Evolutionary conservation across 1,140 invertebrate species (phyloP).

Genomic region (Himalopsyche phryganea): DNA sequence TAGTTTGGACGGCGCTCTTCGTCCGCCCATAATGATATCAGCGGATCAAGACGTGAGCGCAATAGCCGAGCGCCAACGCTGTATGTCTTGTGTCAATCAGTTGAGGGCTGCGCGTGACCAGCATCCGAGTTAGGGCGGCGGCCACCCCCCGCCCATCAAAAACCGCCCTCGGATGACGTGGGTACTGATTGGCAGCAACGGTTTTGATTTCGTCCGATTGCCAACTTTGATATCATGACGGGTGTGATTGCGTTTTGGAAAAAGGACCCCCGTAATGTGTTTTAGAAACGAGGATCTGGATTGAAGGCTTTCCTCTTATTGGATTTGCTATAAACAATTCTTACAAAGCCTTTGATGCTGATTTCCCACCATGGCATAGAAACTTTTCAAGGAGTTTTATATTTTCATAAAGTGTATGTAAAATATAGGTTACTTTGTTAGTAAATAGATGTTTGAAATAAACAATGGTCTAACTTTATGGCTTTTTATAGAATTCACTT

Average conservation of each 20-base stretch:
- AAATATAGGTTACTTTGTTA: too few species aligned
- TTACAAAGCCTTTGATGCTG: background rate
- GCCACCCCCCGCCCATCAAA: background rate
- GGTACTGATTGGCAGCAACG: slow-evolving; percentile 18
- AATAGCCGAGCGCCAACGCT: slow-evolving; percentile 25
- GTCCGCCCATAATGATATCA: slow-evolving; percentile 33
- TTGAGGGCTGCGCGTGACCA: slow-evolving; percentile 19
- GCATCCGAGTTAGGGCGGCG: slow-evolving; percentile 1
- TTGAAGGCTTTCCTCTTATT: too few species aligned
- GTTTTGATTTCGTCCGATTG: slow-evolving; percentile 21
- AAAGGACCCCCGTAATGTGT: too few species aligned
- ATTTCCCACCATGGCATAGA: too few species aligned
- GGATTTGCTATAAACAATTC: background rate
- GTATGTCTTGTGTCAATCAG: slow-evolving; percentile 34
- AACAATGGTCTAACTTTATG: too few species aligned
- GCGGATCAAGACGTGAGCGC: slow-evolving; percentile 34
- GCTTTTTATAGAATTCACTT: too few species aligned
- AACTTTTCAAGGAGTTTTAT: too few species aligned
- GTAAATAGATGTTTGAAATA: too few species aligned
- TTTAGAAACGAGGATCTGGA: too few species aligned
- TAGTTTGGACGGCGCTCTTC: slow-evolving; percentile 21
- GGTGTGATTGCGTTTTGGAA: too few species aligned
- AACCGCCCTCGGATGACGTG: slow-evolving; percentile 6
- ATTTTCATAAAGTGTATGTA: too few species aligned
- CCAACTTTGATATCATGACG: background rate